Evolutionary conservation across 2,797 vertebrate genomes (phyloP), one percentile per base, ranked within the genome.

Genomic region (Pterois miles): DNA sequence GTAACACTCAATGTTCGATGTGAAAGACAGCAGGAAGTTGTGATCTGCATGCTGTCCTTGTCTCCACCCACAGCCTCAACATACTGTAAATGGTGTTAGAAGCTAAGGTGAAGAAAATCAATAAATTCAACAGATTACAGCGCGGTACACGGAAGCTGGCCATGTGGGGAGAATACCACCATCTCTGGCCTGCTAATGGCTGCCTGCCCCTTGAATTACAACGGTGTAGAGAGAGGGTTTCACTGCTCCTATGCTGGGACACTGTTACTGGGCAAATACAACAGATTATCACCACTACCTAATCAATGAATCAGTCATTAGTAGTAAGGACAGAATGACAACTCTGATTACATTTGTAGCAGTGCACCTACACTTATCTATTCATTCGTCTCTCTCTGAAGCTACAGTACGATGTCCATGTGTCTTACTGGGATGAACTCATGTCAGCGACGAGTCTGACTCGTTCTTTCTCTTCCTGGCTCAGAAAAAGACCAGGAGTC

Each of bases 61-160:
- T 81, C 80, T 84, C 83, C 65, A 6, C 50, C 65, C 2, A 9
- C 46, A 40, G 52, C 63, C 68, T 84, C 78, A 23, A 79, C 65
- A 16, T 81, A 87, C 80, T 86, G 85, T 87, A 86, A 89, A 88
- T 66, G 58, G 58, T 11, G 62, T 76, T 68, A 62, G 77, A 80
- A 78, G 68, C 43, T 43, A 46, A 64, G 71, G 62, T 65, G 78
- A 74, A 31, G 71, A 81, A 86, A 90, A 88, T 82, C 81, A 80
- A 84, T 88, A 67, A 64, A 77, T 88, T 80, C 80, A 81, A 31
- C 80, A 81, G 82, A 90, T 83, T 84, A 84, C 64, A 84, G 56
- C 27, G 20, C 34, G 1, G 46, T 46, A 56, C 72, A 74, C 0
- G 34, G 78, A 78, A 69, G 54, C 46, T 7, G 22, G 48, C 52